Evolutionary conservation across 2,888 invertebrate genomes (phyloP).

Genomic region (Gryllus longicercus): DNA sequence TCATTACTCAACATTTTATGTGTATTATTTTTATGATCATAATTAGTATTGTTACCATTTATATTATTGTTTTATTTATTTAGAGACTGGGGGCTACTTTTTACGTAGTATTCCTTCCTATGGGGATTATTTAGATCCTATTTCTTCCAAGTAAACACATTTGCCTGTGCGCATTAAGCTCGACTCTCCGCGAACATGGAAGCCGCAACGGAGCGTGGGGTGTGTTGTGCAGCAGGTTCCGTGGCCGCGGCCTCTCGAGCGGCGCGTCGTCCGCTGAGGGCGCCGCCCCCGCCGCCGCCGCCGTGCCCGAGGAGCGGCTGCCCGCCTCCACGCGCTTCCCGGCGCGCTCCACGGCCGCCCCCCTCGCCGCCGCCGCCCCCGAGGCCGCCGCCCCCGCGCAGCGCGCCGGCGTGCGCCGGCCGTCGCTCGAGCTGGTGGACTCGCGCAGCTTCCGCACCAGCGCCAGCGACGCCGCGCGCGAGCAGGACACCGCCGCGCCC

Average conservation of each 20-base stretch:
- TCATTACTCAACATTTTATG: too few relatives aligned
- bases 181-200: too few relatives aligned
- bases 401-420: slow-evolving; percentile 63
- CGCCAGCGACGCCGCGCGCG: slow-evolving; percentile 52
- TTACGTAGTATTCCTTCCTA: too few relatives aligned
- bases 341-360: slow-evolving; percentile 54
- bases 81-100: too few relatives aligned
- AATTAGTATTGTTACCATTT: too few relatives aligned
- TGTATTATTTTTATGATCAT: too few relatives aligned
- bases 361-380: slow-evolving; percentile 50
- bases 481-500: slow-evolving; percentile 48
- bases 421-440: slow-evolving; percentile 76
- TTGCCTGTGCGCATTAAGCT: fast-evolving
- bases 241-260: slow-evolving; percentile 29
- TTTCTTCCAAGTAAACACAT: too few relatives aligned
- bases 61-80: too few relatives aligned
- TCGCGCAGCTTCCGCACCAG: slow-evolving; percentile 74
- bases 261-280: not conserved
- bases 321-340: slow-evolving; percentile 85
- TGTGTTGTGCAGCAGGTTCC: slow-evolving; percentile 37
- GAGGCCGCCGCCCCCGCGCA: slow-evolving; percentile 54
- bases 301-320: slow-evolving; percentile 54
- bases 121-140: too few relatives aligned
- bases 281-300: slow-evolving; percentile 43
- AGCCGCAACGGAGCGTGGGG: too few relatives aligned